phyloP scores from a whole-genome alignment of 2,797 vertebrate genomes.

The Molossus molossus region DNA sequence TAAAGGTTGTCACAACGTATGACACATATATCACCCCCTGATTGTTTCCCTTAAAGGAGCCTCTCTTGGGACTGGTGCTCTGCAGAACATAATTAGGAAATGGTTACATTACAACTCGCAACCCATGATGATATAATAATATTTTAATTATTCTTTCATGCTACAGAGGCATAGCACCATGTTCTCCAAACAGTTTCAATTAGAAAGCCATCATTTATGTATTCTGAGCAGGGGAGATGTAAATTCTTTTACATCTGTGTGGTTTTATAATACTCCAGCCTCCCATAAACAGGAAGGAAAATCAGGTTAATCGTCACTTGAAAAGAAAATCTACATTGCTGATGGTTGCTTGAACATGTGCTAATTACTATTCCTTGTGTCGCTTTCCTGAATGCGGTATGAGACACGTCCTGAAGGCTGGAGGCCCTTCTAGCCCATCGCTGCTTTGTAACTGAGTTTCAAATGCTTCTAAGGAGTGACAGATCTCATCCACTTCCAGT shows the following conservation, averaged over 20 bases:
- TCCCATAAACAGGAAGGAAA: constrained; percentile 52
- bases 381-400: neutral
- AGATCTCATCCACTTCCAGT: constrained; percentile 75
- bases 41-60: neutral
- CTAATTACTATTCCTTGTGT: neutral
- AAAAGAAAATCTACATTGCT: neutral
- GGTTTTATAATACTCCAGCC: constrained; percentile 59
- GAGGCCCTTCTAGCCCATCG: constrained; percentile 61
- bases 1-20: neutral
- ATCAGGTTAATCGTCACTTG: constrained; percentile 26
- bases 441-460: constrained; percentile 80
- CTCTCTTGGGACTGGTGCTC: neutral
- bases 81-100: neutral
- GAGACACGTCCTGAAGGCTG: neutral
- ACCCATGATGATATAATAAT: neutral
- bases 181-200: constrained; percentile 19
- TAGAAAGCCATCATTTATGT: neutral
- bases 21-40: neutral
- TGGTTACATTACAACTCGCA: neutral
- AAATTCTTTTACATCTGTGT: constrained; percentile 30
- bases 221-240: neutral
- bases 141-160: constrained; percentile 4
- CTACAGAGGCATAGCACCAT: neutral
- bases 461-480: constrained; percentile 81
- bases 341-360: neutral